A percentile compares a stretch with the other conserved stretches of the same genome.
Conservation (phyloP, 1,140 invertebrate genomes). For the Drosophila truncata region DNA sequence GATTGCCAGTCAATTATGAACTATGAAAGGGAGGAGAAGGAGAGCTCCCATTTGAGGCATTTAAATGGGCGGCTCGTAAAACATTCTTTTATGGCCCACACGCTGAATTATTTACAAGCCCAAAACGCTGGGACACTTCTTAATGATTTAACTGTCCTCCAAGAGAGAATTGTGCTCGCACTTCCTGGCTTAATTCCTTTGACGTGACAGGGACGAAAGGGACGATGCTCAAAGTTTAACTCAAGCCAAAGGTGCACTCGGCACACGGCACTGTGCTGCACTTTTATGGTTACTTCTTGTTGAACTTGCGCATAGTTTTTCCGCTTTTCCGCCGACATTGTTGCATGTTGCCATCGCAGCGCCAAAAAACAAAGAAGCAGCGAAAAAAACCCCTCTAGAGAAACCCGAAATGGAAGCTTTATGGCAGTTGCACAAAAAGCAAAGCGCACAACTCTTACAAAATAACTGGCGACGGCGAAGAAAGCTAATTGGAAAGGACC, state of each 20-base stretch:
- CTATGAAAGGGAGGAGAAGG: background rate
- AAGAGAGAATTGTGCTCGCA: conserved; percentile 43
- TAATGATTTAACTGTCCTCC: conserved; percentile 67
- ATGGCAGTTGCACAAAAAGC: conserved; percentile 40
- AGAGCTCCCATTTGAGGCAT: conserved; percentile 31
- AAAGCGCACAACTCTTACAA: conserved; percentile 54
- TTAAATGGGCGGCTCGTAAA: conserved; percentile 56
- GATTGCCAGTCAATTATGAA: conserved; percentile 52
- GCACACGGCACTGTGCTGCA: conserved; percentile 25
- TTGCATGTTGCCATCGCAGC: conserved; percentile 69
- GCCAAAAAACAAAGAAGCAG: conserved; percentile 41
- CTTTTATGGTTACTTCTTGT: conserved; percentile 55
- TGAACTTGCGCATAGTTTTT: conserved; percentile 49
- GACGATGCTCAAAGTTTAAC: conserved; percentile 32
- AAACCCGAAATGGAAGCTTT: conserved; percentile 32
- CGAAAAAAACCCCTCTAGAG: conserved; percentile 3
- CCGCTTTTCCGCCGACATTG: conserved; percentile 44
- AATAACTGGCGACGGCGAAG: conserved; percentile 68
- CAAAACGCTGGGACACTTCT: conserved; percentile 24
- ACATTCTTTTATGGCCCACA: conserved; percentile 42
- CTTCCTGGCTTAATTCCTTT: conserved; percentile 74
- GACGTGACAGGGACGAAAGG: conserved; percentile 49
- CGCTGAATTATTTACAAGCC: conserved; percentile 54
- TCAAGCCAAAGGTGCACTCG: conserved; percentile 52
- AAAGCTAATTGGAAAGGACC: conserved; percentile 60